phyloP scores from a whole-genome alignment of 2,888 invertebrate genomes.

The Morpho achilles region DNA sequence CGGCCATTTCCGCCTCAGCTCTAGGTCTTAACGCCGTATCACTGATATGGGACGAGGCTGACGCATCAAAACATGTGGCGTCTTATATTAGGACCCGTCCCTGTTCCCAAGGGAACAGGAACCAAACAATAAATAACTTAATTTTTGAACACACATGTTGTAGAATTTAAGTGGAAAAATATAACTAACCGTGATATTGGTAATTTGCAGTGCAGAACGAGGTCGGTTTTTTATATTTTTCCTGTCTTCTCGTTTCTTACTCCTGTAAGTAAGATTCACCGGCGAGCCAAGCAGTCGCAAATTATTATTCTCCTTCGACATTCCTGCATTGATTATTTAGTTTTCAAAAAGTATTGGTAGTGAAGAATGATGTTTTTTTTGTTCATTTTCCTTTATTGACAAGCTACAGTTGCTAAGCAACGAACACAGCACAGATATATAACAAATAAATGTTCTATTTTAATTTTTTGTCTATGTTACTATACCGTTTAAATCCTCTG shows the following conservation, averaged over 20 bases:
- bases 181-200: slow-evolving; percentile 53
- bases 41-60: too few species aligned
- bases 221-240: slow-evolving; percentile 60
- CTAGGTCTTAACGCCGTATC: too few species aligned
- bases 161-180: background rate
- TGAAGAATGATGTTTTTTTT: too few species aligned
- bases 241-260: slow-evolving; percentile 65
- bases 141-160: too few species aligned
- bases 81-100: too few species aligned
- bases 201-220: slow-evolving; percentile 63
- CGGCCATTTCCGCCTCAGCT: too few species aligned
- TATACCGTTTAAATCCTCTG: too few species aligned
- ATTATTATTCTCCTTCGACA: slow-evolving; percentile 70
- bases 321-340: slow-evolving; percentile 35
- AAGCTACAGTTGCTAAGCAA: slow-evolving; percentile 47
- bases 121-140: too few species aligned
- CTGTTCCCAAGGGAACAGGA: too few species aligned
- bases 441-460: background rate
- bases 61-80: too few species aligned
- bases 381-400: slow-evolving; percentile 39
- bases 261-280: slow-evolving; percentile 63
- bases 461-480: background rate
- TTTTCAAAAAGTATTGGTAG: slow-evolving; percentile 1
- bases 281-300: slow-evolving; percentile 68
- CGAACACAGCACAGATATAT: slow-evolving; percentile 14